These are phyloP conservation scores for Neomorphus geoffroyi DNA, from an alignment of 2,797 vertebrate genomes.

Conservation along the genomic window DNA sequence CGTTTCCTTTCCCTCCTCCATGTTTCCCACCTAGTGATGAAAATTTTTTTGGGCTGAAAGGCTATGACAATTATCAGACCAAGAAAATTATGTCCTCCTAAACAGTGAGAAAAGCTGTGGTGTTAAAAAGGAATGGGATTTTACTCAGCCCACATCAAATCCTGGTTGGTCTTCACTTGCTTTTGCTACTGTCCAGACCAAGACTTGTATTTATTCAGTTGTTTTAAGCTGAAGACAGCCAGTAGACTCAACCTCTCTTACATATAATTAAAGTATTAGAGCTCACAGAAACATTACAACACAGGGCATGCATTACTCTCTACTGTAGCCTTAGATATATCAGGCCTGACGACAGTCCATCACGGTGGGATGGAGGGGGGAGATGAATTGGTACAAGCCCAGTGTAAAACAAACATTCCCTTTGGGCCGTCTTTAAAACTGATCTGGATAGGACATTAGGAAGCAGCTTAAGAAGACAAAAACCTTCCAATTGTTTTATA, in stretches of 20 bases:
- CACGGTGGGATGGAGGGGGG: not conserved
- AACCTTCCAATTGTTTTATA: not conserved
- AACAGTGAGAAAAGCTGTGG: not conserved
- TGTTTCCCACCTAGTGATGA: not conserved
- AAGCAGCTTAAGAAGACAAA: not conserved
- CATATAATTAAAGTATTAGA: conserved; percentile 30
- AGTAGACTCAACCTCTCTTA: not conserved
- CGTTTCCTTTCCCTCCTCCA: not conserved
- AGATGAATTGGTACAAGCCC: not conserved
- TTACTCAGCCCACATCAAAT: not conserved
- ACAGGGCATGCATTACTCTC: not conserved
- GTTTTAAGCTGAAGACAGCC: conserved; percentile 21
- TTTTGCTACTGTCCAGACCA: not conserved
- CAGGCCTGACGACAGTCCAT: conserved; percentile 5
- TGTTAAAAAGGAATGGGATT: not conserved
- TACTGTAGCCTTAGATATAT: not conserved
- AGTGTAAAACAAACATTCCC: not conserved
- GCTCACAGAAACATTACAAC: conserved; percentile 19
- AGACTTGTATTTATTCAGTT: not conserved
- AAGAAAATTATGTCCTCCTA: not conserved
- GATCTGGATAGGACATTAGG: not conserved
- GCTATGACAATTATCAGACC: not conserved
- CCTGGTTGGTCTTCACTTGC: not conserved
- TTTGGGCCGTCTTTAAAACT: conserved; percentile 40
- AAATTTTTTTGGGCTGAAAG: not conserved